phyloP scores from a whole-genome alignment of 1,140 invertebrate genomes.

The Caligus rogercresseyi region DNA sequence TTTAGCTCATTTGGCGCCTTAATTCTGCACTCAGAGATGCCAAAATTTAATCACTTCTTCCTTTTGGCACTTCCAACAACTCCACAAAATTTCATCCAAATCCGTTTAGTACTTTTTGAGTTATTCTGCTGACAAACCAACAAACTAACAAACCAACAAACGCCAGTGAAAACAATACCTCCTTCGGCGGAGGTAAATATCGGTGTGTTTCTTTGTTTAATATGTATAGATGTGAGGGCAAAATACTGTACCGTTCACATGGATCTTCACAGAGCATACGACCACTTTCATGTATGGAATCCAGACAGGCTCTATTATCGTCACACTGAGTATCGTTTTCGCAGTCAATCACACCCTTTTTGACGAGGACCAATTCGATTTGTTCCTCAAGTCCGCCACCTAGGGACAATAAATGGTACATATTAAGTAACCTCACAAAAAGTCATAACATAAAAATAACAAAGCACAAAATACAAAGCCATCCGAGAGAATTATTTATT shows the following conservation, averaged over 20 bases:
- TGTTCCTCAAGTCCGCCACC: slow-evolving; percentile 17
- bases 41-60: no score
- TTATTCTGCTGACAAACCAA: no score
- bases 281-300: slow-evolving; percentile 10
- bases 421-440: no score
- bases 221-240: not conserved
- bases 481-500: not conserved
- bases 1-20: no score
- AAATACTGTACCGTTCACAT: slow-evolving; percentile 10
- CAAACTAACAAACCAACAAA: no score
- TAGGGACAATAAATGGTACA: not conserved
- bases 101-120: no score
- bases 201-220: not conserved
- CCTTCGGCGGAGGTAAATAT: not conserved
- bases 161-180: no score
- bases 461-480: not conserved
- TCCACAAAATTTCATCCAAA: no score
- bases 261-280: slow-evolving; percentile 1
- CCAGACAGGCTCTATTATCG: slow-evolving; percentile 13
- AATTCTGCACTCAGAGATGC: no score
- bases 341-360: slow-evolving; percentile 18
- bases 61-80: no score
- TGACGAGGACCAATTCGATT: slow-evolving; percentile 18
- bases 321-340: slow-evolving; percentile 18
- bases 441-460: no score